A percentile compares a stretch with the other conserved stretches of the same genome.
These are phyloP conservation scores for Drosophila atroscutellata DNA, from an alignment of 2,888 invertebrate species.

Conservation along the genomic window DNA sequence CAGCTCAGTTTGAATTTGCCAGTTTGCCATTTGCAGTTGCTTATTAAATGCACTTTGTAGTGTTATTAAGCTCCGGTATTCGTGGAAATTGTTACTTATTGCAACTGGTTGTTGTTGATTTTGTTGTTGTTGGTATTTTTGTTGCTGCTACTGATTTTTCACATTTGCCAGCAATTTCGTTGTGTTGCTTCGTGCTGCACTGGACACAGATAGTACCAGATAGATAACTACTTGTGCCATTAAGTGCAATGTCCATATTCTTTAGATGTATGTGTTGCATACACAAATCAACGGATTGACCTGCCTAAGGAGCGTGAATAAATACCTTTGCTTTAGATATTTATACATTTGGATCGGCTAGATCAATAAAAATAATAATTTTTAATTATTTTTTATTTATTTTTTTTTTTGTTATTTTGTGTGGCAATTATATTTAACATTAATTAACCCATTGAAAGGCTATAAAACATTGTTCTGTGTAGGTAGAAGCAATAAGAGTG, in stretches of 20 bases:
- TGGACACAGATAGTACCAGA: constrained; percentile 33
- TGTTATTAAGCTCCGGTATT: constrained; percentile 73
- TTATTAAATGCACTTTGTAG: constrained; percentile 79
- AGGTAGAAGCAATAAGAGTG: no score
- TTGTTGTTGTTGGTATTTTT: constrained; percentile 10
- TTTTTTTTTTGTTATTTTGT: no score
- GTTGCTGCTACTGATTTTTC: constrained; percentile 36
- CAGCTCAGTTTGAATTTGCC: constrained; percentile 33
- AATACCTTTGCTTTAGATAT: not conserved
- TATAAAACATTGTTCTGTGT: no score
- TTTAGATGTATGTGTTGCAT: not conserved
- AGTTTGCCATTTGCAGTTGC: constrained; percentile 67
- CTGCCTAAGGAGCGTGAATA: not conserved
- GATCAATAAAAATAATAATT: no score
- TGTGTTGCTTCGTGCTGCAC: constrained; percentile 32
- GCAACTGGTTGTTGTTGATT: constrained; percentile 50
- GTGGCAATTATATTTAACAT: no score
- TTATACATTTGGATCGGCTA: not conserved
- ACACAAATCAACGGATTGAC: not conserved
- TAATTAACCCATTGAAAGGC: no score
- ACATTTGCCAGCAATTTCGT: constrained; percentile 47
- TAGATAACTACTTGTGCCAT: constrained; percentile 7
- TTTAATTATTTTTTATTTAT: no score
- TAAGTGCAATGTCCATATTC: not conserved
- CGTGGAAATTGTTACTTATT: constrained; percentile 71